A percentile compares a stretch with the other conserved stretches of the same genome.
phyloP scores from a whole-genome alignment of 1,140 invertebrate species.

The Sesamia nonagrioides region DNA sequence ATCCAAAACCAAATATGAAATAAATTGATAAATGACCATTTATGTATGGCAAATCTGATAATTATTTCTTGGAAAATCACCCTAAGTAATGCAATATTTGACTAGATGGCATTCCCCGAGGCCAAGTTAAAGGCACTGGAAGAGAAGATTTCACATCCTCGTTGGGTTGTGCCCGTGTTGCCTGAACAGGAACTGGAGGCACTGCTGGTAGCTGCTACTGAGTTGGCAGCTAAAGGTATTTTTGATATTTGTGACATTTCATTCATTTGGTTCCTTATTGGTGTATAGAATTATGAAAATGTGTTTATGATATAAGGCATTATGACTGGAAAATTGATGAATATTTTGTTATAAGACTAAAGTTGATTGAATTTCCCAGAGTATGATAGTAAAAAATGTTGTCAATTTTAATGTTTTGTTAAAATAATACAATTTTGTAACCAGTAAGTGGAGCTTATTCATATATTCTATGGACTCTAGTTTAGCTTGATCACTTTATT shows the following conservation, averaged over 20 bases:
- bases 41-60: too few relatives aligned
- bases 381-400: too few relatives aligned
- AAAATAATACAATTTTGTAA: neutral
- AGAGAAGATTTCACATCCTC: constrained; percentile 97
- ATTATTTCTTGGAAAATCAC: too few relatives aligned
- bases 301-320: too few relatives aligned
- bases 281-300: neutral
- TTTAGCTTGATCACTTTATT: neutral
- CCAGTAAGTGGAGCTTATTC: neutral
- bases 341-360: too few relatives aligned
- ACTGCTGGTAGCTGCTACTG: constrained; percentile 95
- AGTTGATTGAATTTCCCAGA: too few relatives aligned
- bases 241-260: constrained; percentile 16
- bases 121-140: constrained; percentile 95
- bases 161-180: constrained; percentile 99
- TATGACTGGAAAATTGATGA: too few relatives aligned
- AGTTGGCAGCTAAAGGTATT: constrained; percentile 86
- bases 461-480: neutral
- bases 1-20: too few relatives aligned
- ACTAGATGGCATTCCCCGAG: constrained; percentile 91
- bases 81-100: constrained; percentile 36
- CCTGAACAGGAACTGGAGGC: constrained; percentile 98
- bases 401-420: neutral
- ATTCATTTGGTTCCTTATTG: neutral
- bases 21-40: too few relatives aligned